Evolutionary conservation across 1,140 invertebrate genomes (phyloP), one percentile per base, ranked within the genome.

Genomic region (Marisa cornuarietis): DNA sequence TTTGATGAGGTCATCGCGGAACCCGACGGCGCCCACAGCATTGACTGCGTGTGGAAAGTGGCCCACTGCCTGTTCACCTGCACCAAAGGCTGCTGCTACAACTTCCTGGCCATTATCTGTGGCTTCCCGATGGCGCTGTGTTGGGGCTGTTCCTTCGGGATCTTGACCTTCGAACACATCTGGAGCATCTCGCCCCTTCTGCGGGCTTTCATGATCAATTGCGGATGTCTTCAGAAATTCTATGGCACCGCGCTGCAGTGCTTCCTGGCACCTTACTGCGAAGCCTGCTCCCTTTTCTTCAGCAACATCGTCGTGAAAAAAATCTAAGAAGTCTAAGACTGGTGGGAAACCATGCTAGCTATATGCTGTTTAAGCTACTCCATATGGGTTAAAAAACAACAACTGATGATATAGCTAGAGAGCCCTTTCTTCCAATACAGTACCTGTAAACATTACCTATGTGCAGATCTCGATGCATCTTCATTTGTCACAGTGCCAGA

Each of bases 1-100:
- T 95, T 95, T 94, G 94, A 94, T 81, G 94, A 95, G 81, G 93
- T 95, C 65, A 93, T 95, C 65, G 95, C 94, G 0, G 95, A 96
- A 89, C 94, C 95, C 16, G 93, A 95, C 79, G 93, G 93, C 7
- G 93, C 94, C 9, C 91, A 94, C 65, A 94, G 94, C 82, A 93
- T 93, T 3, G 94, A 95, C 87, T 94, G 94, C 86, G 94, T 94
- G 63, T 95, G 95, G 95, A 91, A 93, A 26, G 89, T 94, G 13
- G 94, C 94, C 81, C 92, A 92, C 81, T 91, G 93, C 65, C 95
- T 95, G 85, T 95, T 95, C 90, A 91, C 92, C 51, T 88, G 93
- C 52, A 93, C 94, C 2, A 93, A 93, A 73, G 93, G 93, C 85
- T 93, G 92, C 85, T 95, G 95, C 87, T 96, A 95, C 91, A 92